Evolutionary conservation across 37 sponge, comb jelly and placozoan genomes (phyloP), one percentile per base, ranked within the genome.

Genomic region (Cliona cf. orientalis): DNA sequence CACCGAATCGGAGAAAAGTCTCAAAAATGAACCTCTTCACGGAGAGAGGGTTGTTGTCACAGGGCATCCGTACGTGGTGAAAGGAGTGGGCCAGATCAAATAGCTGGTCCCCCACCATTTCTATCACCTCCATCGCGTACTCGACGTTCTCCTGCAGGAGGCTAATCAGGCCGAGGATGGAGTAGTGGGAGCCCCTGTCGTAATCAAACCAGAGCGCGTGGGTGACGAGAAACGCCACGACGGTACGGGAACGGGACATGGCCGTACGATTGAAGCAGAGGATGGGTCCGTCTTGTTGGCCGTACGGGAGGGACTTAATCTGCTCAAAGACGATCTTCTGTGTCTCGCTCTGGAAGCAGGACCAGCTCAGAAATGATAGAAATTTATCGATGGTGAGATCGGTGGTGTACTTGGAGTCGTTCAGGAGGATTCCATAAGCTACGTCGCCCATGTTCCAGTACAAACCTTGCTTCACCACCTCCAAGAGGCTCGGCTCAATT

Each of bases 21-120:
- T 72, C 73, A 39, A 82, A 28, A 0, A 82, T 59, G 34, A n/a
- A 42, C 23, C 82, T 71, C 72, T 72, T 82, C 34, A 82, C 26
- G 29, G 82, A 5, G 29, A 72, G 2, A 0, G 82, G 73, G 19
- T 82, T 46, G 9, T 38, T 53, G 11, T 57, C 59, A 0, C 29
- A 32, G 1, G 80, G 80, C 73, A 82, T 42, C 73, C 45, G 40
- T 0, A 61, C 53, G 44, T 46, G 37, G 46, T 82, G 58, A 22
- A 62, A 9, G 23, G 73, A 72, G 65, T 82, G 82, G 32, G 82
- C 72, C 45, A 82, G 36, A 43, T 82, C 82, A 35, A 62, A 58
- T 5, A 82, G 60, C 35, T 33, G 60, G 62, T 57, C 38, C 31
- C 73, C 73, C 1, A 33, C 61, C 2, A 57, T 43, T 2, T 58